A percentile compares a stretch with the other conserved stretches of the same genome.
Conservation (phyloP, 2,888 invertebrate species). For the Tachina grossa region DNA sequence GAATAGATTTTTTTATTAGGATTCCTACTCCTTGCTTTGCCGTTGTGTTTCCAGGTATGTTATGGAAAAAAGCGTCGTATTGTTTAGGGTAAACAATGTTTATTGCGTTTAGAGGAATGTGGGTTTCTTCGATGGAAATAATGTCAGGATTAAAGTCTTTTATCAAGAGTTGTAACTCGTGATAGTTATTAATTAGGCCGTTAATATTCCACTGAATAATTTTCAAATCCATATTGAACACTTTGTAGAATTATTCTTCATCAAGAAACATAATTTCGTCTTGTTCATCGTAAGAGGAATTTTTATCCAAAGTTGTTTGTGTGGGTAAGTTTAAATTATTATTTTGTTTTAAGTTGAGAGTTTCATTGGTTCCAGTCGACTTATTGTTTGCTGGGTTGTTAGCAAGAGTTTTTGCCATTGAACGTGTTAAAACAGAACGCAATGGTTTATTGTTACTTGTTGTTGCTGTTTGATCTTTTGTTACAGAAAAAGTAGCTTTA, state of each 20-base stretch:
- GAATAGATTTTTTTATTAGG: no score
- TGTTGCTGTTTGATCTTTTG: neutral
- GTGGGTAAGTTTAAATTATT: no score
- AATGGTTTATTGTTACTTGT: neutral
- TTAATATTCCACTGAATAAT: neutral
- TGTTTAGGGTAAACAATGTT: no score
- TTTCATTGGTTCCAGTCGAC: neutral
- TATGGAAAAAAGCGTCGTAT: no score
- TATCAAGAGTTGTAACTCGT: neutral
- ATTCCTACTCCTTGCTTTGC: no score
- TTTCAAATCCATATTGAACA: neutral
- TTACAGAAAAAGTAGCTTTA: neutral
- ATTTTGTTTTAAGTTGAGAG: neutral
- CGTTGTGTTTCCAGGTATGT: no score
- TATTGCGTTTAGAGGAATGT: neutral
- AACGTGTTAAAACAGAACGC: neutral
- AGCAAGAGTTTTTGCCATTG: neutral
- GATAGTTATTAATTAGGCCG: neutral
- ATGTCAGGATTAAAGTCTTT: neutral
- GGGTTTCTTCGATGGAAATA: neutral
- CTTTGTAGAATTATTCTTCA: neutral
- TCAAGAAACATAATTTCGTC: neutral
- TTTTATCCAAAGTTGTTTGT: no score
- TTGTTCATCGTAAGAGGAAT: no score
- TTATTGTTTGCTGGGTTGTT: neutral